Conservation (phyloP, 2,888 invertebrate genomes). For the Aphodius granarius region DNA sequence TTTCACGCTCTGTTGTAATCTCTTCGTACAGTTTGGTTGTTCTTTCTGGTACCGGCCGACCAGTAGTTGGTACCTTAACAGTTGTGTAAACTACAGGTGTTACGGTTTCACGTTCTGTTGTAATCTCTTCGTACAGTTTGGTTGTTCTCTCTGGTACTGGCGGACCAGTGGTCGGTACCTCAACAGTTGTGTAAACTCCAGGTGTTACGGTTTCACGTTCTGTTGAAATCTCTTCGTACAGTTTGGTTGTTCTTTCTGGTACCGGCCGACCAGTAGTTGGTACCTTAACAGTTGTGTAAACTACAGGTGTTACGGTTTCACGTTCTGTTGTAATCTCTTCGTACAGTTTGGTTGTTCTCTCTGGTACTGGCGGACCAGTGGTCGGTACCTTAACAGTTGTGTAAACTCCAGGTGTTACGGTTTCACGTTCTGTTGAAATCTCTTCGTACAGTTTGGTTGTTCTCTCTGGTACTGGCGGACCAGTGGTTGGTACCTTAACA, state of each 20-base stretch:
- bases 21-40: background rate
- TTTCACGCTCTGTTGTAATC: background rate
- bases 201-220: background rate
- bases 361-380: background rate
- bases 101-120: background rate
- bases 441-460: background rate
- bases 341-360: background rate
- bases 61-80: background rate
- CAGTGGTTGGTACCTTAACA: conserved; percentile 4
- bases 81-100: background rate
- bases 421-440: background rate
- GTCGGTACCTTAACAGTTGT: background rate
- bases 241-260: background rate
- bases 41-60: background rate
- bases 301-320: background rate
- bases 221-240: background rate
- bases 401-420: background rate
- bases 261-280: background rate
- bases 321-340: background rate
- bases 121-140: background rate
- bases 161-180: background rate
- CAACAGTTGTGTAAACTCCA: background rate
- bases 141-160: background rate
- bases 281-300: background rate
- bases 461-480: background rate